A percentile compares a stretch with the other conserved stretches of the same genome.
These are phyloP conservation scores for Drosophila imparisetae DNA, from an alignment of 2,888 invertebrate genomes.

Conservation along the genomic window DNA sequence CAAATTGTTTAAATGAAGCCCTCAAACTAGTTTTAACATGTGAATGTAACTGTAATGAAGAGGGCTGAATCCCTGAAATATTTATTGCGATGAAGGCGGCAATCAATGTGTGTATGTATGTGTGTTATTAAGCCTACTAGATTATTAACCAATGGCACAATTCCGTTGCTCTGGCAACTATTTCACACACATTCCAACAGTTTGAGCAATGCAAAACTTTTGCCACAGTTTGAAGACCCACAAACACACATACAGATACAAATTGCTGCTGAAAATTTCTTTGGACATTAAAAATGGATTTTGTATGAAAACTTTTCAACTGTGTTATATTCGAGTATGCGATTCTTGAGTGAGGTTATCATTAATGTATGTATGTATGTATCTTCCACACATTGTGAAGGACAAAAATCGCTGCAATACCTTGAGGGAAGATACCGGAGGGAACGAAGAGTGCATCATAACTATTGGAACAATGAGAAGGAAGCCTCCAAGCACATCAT, in stretches of 20 bases:
- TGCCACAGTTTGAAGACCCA: background rate
- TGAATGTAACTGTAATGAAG: background rate
- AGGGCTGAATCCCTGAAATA: background rate
- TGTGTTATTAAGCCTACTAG: background rate
- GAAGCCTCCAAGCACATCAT: background rate
- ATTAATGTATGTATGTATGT: background rate
- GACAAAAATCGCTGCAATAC: background rate
- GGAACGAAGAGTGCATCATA: background rate
- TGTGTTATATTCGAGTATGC: background rate
- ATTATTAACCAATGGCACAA: background rate
- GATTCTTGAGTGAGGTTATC: background rate
- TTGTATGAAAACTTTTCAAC: background rate
- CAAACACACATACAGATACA: background rate
- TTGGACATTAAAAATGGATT: background rate
- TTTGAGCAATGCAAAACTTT: conserved; percentile 33
- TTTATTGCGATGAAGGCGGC: background rate
- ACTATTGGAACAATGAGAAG: background rate
- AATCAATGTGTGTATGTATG: background rate
- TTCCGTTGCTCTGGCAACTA: conserved; percentile 26
- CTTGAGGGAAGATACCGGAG: background rate
- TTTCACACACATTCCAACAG: conserved; percentile 25
- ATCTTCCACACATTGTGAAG: background rate
- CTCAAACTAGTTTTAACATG: background rate
- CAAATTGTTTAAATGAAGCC: background rate
- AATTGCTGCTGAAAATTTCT: background rate